Percentiles rank a stretch among this genome's conserved stretches.
phyloP scores from a whole-genome alignment of 2,113 vertebrate genomes.

The Myodes glareolus region DNA sequence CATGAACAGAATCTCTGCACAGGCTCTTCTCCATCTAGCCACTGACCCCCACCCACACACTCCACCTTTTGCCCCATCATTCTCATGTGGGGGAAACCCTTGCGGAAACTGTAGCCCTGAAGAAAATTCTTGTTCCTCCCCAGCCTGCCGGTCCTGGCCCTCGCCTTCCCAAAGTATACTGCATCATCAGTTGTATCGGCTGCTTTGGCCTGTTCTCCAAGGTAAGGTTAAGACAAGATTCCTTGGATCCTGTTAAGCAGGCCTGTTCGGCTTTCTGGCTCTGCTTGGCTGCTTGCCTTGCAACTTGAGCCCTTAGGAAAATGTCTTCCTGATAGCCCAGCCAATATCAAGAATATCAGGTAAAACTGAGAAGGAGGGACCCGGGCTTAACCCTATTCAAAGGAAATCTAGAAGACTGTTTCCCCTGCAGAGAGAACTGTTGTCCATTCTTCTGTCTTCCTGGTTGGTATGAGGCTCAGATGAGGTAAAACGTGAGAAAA shows the following conservation, averaged over 20 bases:
- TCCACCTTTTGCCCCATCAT: not conserved
- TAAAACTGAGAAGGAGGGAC: not conserved
- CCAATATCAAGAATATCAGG: not conserved
- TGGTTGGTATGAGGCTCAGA: not conserved
- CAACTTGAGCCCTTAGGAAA: not conserved
- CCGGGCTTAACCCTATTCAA: not conserved
- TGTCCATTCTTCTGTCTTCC: not conserved
- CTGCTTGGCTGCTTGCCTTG: not conserved
- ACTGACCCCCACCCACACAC: not conserved
- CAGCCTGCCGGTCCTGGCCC: constrained; percentile 93
- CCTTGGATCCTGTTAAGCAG: constrained; percentile 27
- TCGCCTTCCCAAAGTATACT: constrained; percentile 94
- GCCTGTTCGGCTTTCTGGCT: not conserved
- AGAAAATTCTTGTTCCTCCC: constrained; percentile 24
- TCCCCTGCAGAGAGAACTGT: not conserved
- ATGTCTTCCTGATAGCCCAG: not conserved
- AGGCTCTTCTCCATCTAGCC: not conserved
- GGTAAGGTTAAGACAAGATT: constrained; percentile 81
- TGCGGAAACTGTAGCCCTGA: not conserved
- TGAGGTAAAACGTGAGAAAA: not conserved
- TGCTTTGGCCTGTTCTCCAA: constrained; percentile 98
- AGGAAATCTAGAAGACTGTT: not conserved
- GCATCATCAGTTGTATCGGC: constrained; percentile 95
- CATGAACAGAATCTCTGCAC: not conserved
- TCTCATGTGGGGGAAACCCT: not conserved